A percentile compares a stretch with the other conserved stretches of the same genome.
Evolutionary conservation across 1,140 invertebrate genomes (phyloP).

Genomic region (Mya arenaria): DNA sequence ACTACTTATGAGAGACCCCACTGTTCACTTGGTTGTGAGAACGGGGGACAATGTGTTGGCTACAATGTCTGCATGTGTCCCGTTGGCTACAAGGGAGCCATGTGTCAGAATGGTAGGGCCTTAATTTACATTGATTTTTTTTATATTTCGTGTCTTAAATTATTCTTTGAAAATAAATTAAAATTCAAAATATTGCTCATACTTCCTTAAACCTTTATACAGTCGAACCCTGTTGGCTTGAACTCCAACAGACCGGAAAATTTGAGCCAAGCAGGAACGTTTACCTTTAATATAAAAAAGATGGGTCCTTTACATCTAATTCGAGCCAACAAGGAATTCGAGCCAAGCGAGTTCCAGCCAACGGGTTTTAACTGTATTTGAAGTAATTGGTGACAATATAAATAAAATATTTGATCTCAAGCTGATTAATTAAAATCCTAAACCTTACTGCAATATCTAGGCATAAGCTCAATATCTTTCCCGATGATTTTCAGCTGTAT

Average conservation of each 20-base stretch:
- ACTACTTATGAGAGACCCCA: conserved; percentile 10
- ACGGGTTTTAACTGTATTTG: too few species aligned
- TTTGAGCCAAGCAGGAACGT: too few species aligned
- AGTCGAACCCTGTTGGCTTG: background rate
- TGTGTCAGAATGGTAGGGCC: conserved; percentile 77
- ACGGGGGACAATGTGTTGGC: conserved; percentile 75
- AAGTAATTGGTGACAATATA: background rate
- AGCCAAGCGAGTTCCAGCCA: background rate
- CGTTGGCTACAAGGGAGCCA: conserved; percentile 76
- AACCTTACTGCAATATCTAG: too few species aligned
- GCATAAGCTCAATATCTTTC: background rate
- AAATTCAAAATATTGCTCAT: background rate
- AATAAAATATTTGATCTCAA: background rate
- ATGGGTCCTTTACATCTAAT: background rate
- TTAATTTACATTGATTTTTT: background rate
- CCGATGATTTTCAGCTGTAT: conserved; percentile 71
- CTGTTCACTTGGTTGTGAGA: conserved; percentile 72
- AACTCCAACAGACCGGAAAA: too few species aligned
- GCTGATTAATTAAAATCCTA: background rate
- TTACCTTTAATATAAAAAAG: background rate
- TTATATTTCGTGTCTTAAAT: background rate
- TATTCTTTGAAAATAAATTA: background rate
- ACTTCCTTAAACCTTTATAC: background rate
- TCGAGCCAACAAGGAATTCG: background rate
- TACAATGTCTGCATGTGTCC: conserved; percentile 75